A percentile compares a stretch with the other conserved stretches of the same genome.
Evolutionary conservation across 1,140 invertebrate genomes (phyloP).

Genomic region (Potamilus streckersoni): DNA sequence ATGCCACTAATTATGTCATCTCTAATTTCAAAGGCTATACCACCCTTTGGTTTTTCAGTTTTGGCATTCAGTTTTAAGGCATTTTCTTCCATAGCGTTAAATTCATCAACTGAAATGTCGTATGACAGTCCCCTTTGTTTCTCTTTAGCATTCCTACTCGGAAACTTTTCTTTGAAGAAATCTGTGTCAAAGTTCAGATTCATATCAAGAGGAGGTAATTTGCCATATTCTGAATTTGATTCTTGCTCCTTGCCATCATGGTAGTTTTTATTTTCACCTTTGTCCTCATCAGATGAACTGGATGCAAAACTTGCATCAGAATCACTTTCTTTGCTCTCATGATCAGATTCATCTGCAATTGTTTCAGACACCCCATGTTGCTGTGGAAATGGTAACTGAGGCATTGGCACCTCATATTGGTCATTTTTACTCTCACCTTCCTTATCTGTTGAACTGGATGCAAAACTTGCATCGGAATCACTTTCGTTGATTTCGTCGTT

Average conservation of each 20-base stretch:
- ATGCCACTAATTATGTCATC: slow-evolving; percentile 49
- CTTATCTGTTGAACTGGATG: not conserved
- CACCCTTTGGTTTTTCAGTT: slow-evolving; percentile 26
- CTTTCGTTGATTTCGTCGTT: not conserved
- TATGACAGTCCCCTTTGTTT: slow-evolving; percentile 36
- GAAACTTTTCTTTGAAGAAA: slow-evolving; percentile 35
- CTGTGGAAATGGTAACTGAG: not conserved
- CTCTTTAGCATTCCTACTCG: slow-evolving; percentile 39
- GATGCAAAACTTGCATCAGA: not conserved
- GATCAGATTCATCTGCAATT: not conserved
- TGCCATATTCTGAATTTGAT: slow-evolving; percentile 18
- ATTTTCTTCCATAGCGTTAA: slow-evolving; percentile 38
- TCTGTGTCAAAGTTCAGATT: slow-evolving; percentile 33
- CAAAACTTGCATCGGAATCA: not conserved
- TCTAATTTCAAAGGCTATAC: slow-evolving; percentile 52
- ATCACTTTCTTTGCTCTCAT: not conserved
- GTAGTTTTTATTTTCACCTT: not conserved
- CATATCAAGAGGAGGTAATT: slow-evolving; percentile 29
- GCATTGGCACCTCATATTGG: too few relatives aligned
- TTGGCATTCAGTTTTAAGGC: slow-evolving; percentile 26
- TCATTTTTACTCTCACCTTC: not conserved
- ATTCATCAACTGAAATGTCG: slow-evolving; percentile 44
- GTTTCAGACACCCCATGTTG: not conserved
- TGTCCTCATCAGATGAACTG: not conserved
- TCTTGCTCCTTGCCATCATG: slow-evolving; percentile 1